Evolutionary conservation across 2,113 vertebrate genomes (phyloP).

Genomic region (Rousettus leschenaultii): DNA sequence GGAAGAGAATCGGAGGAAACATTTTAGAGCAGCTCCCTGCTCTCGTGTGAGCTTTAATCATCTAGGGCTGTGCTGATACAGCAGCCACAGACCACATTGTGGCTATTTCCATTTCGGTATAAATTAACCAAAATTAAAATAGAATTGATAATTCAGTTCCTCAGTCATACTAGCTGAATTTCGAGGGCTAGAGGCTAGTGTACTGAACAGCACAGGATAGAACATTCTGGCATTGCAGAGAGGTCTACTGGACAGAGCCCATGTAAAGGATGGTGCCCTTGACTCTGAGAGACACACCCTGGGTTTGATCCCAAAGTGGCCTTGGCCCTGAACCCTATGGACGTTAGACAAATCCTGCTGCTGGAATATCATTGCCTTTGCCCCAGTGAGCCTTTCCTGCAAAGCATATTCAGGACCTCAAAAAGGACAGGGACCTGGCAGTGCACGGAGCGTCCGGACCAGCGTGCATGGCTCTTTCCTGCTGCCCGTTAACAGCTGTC

Average conservation of each 20-base stretch:
- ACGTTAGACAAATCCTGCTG: no score
- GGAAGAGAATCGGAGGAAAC: fast-evolving
- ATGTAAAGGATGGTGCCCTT: no score
- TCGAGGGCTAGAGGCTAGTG: not conserved
- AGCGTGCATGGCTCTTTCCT: fast-evolving
- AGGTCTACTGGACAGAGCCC: not conserved
- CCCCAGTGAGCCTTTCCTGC: not conserved
- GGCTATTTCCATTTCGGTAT: not conserved
- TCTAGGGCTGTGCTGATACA: fast-evolving
- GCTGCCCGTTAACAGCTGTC: not conserved
- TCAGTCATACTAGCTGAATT: not conserved
- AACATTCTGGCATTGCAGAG: fast-evolving
- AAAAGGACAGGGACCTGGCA: not conserved
- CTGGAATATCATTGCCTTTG: not conserved
- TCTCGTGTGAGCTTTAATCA: fast-evolving
- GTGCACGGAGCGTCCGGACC: fast-evolving
- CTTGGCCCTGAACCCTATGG: no score
- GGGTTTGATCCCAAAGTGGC: not conserved
- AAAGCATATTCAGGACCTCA: not conserved
- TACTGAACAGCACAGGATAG: fast-evolving
- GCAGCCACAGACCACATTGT: not conserved
- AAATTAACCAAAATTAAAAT: not conserved
- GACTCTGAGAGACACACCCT: no score
- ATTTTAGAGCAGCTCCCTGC: not conserved
- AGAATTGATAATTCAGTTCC: not conserved